phyloP scores from a whole-genome alignment of 2,888 invertebrate species.

The Polyommatus icarus region DNA sequence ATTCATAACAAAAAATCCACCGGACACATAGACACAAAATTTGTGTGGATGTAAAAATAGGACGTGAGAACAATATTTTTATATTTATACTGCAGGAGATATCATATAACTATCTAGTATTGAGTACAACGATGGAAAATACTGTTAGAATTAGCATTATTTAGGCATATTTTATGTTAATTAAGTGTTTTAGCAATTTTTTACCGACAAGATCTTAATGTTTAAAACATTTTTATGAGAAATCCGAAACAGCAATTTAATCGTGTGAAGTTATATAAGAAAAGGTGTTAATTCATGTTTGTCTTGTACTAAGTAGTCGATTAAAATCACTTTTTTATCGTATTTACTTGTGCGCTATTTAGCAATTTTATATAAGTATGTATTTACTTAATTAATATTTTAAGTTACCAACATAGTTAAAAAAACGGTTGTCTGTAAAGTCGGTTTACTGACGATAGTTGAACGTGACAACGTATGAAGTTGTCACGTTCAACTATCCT shows the following conservation, averaged over 20 bases:
- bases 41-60: background rate
- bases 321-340: no score
- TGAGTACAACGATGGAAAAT: background rate
- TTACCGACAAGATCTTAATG: conserved; percentile 1
- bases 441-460: no score
- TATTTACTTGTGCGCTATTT: no score
- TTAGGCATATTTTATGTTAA: conserved; percentile 13
- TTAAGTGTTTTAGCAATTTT: background rate
- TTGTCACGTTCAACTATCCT: no score
- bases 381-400: no score
- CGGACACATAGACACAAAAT: background rate
- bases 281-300: no score
- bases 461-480: no score
- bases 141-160: conserved; percentile 22
- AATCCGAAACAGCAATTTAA: background rate
- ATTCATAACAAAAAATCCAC: background rate
- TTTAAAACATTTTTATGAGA: background rate
- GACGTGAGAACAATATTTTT: background rate
- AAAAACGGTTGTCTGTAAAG: no score
- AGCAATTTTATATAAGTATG: no score
- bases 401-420: no score
- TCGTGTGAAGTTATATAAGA: no score
- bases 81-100: background rate
- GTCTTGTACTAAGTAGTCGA: no score
- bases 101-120: background rate